phyloP scores from a whole-genome alignment of 1,140 invertebrate species.

The Leptestheria dahalacensis region DNA sequence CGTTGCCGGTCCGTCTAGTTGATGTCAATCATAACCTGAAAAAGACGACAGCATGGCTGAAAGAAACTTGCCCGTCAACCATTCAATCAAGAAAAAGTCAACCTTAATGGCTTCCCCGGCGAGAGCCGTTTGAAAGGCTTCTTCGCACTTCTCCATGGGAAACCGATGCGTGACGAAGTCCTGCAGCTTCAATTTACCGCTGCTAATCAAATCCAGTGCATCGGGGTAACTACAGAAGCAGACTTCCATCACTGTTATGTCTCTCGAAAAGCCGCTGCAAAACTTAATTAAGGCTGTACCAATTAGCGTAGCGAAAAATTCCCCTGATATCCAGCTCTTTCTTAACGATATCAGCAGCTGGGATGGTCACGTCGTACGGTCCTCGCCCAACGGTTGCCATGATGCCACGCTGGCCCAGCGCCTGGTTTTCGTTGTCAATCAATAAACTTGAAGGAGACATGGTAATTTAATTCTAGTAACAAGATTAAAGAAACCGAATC shows the following conservation, averaged over 20 bases:
- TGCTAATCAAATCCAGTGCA: conserved; percentile 32
- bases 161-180: conserved; percentile 33
- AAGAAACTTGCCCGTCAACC: too few relatives aligned
- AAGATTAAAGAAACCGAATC: too few relatives aligned
- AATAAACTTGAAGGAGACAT: not conserved
- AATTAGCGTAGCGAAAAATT: conserved; percentile 35
- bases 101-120: conserved; percentile 11
- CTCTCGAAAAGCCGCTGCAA: too few relatives aligned
- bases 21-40: not conserved
- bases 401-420: conserved; percentile 29
- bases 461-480: not conserved
- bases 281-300: conserved; percentile 25
- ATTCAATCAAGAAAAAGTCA: too few relatives aligned
- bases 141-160: conserved; percentile 27
- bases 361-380: conserved; percentile 28
- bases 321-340: conserved; percentile 36
- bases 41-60: not conserved
- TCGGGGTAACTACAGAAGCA: conserved; percentile 31
- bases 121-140: conserved; percentile 31
- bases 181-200: conserved; percentile 30
- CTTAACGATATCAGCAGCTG: conserved; percentile 29
- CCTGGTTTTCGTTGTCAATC: conserved; percentile 19
- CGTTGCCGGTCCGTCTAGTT: too few relatives aligned
- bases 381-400: conserved; percentile 34
- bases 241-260: too few relatives aligned